Evolutionary conservation across 2,888 invertebrate genomes (phyloP), one percentile per base, ranked within the genome.

Genomic region (Cinara cedri): DNA sequence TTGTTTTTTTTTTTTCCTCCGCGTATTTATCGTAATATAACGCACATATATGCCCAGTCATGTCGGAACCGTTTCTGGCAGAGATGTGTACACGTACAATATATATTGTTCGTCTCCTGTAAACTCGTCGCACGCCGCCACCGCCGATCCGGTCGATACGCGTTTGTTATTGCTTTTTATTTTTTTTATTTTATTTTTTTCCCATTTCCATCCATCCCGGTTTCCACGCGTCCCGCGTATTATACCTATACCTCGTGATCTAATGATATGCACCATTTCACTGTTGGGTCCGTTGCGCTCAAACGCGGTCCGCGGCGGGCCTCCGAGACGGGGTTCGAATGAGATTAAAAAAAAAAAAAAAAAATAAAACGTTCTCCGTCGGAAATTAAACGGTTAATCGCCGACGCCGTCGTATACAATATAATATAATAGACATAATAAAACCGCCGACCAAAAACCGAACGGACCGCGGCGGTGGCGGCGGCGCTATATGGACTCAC

Each of bases 211-310:
- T n/a, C n/a, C n/a, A 34, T 75, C 63, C 63, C 65, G 24, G 54
- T 75, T 66, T 65, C 44, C 26, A 26, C 72, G 8, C 49, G 19
- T n/a, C 46, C 55, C 19, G n/a, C n/a, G n/a, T n/a, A n/a, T n/a
- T n/a, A n/a, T n/a, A n/a, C n/a, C n/a, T n/a, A n/a, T n/a, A n/a
- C 62, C 34, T 6, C 55, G 34, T 70, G 76, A 78, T 76, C 76
- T 76, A 76, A 76, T 78, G 76, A 78, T 42, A 78, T 68, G 76
- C 76, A 78, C 60, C 76, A 68, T 76, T 76, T 76, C 76, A 76
- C 76, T 76, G 76, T 76, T 76, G 76, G 76, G 76, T 76, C 76
- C 76, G 76, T 68, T 76, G 76, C 76, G 76, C 76, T 76, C 66
- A 76, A 46, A 55, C 75, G 66, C 75, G 42, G 14, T 0, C 46